Base-by-base conservation (phyloP, 1,140 invertebrate species). In the Cyclina sinensis region DNA sequence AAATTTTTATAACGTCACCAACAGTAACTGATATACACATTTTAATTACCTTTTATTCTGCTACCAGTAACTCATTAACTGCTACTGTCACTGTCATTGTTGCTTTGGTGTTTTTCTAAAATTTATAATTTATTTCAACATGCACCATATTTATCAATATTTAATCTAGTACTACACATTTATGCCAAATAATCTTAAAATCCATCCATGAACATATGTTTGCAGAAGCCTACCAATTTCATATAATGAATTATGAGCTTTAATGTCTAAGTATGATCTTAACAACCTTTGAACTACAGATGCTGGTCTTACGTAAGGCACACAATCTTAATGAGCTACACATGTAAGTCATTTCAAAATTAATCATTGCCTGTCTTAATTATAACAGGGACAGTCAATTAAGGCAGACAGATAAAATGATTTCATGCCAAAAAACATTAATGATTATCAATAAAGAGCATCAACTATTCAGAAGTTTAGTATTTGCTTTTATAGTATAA, bases 51-150 rank as follows among this genome's bases (percentile, higher is more conserved):
- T 70, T 70, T 70, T 70, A 70, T 70, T 70, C 21, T 70, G 65
- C 65, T 70, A 70, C 65, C 4, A 70, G 65, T 70, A 70, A 70
- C 65, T 70, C 30, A 9, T 11, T 70, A 70, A 62, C 57, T 70
- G 65, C 65, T 62, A 70, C 65, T 70, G 65, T 70, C 65, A 70
- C 65, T 70, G 65, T 70, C 65, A 70, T 27, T 70, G 65, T 70
- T 70, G 65, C 65, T 70, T 70, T 70, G 65, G 30, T 70, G n/a
- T 70, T 16, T 70, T 70, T 27, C 65, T 70, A 27, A 70, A 70
- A 70, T 70, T 70, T 35, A 70, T 9, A 70, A 70, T 70, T 70
- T 70, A 70, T 70, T 70, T 30, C 65, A 70, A 70, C 65, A 70
- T 70, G 65, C 65, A 70, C 30, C 65, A 70, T 39, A 70, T 70